phyloP scores from a whole-genome alignment of 2,113 vertebrate genomes.

The Lepus timidus region DNA sequence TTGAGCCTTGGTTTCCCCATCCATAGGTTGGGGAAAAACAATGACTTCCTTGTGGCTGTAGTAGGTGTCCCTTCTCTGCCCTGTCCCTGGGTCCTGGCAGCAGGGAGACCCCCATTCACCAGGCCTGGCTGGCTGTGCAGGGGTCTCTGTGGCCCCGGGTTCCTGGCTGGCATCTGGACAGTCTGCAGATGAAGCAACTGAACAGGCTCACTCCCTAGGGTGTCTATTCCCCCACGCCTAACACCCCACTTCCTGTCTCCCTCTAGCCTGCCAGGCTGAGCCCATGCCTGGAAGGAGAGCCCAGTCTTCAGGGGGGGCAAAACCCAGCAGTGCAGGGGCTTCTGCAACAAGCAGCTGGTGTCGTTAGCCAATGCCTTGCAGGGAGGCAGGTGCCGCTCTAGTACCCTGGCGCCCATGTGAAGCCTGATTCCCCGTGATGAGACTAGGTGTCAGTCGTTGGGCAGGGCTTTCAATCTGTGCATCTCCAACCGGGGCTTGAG shows the following conservation, averaged over 20 bases:
- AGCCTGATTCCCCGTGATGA: background rate
- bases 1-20: background rate
- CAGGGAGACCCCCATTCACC: background rate
- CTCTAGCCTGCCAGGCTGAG: background rate
- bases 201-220: background rate
- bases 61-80: background rate
- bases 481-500: too few species aligned
- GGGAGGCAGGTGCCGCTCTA: accelerated
- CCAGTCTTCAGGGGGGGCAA: background rate
- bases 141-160: accelerated
- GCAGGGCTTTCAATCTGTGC: background rate
- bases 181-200: background rate
- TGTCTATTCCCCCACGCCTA: accelerated
- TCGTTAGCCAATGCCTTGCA: too few species aligned
- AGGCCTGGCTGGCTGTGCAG: background rate
- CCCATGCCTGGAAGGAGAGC: background rate
- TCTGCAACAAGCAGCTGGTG: too few species aligned
- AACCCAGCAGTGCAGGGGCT: background rate
- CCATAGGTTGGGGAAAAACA: background rate
- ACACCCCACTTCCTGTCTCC: background rate
- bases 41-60: background rate
- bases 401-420: background rate
- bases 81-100: background rate
- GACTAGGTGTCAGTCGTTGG: too few species aligned
- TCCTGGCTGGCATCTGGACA: background rate